phyloP scores from a whole-genome alignment of 2,113 vertebrate species.

The Anhinga anhinga region DNA sequence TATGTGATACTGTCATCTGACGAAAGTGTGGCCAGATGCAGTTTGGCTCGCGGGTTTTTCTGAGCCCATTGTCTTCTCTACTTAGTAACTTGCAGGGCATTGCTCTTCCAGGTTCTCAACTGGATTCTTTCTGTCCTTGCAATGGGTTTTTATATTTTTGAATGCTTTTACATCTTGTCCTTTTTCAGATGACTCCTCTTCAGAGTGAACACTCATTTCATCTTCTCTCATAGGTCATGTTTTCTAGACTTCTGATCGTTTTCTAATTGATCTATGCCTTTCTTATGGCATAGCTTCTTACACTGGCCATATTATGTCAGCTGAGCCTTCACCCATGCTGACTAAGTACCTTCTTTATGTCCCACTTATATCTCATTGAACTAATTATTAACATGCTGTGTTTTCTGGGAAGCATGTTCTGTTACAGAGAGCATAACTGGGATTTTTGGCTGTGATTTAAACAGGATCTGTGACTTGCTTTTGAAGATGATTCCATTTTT shows the following conservation, averaged over 20 bases:
- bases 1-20: background rate
- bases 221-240: background rate
- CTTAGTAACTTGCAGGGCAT: background rate
- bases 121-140: background rate
- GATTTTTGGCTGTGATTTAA: background rate
- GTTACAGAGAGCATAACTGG: background rate
- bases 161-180: background rate
- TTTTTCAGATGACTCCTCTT: background rate
- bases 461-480: background rate
- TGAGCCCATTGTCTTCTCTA: background rate
- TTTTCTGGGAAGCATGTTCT: background rate
- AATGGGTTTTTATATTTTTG: background rate
- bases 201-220: background rate
- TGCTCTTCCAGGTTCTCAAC: background rate
- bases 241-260: background rate
- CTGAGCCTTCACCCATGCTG: background rate
- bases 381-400: background rate
- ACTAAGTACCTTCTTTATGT: background rate
- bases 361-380: background rate
- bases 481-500: background rate
- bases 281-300: background rate
- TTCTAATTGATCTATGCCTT: background rate
- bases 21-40: background rate
- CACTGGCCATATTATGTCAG: background rate
- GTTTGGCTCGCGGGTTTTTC: background rate